Evolutionary conservation across 2,888 invertebrate genomes (phyloP).

Genomic region (Aspidiotus rigidus): DNA sequence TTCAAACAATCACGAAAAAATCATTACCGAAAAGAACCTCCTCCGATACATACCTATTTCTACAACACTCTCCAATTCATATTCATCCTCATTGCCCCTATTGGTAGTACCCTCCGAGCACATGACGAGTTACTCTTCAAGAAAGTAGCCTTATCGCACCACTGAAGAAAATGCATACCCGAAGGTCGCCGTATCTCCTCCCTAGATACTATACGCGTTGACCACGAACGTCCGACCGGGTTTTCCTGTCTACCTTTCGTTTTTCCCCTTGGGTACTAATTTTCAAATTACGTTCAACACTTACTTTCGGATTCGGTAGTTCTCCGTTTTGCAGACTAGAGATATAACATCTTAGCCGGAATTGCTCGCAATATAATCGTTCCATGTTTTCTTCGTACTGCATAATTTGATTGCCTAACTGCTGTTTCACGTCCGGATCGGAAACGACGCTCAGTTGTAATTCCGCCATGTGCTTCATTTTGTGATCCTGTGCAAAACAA

Average conservation of each 20-base stretch:
- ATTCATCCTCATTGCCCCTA: not conserved
- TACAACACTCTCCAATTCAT: not conserved
- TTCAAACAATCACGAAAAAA: too few relatives aligned
- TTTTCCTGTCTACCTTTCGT: too few relatives aligned
- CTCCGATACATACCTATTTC: not conserved
- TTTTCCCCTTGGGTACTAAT: not conserved
- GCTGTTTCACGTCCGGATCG: constrained; percentile 82
- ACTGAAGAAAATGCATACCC: too few relatives aligned
- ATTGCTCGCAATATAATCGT: constrained; percentile 91
- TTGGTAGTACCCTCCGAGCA: too few relatives aligned
- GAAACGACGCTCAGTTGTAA: constrained; percentile 92
- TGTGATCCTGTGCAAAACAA: constrained; percentile 69
- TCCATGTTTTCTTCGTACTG: constrained; percentile 97
- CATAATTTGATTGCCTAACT: constrained; percentile 84
- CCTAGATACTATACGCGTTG: too few relatives aligned
- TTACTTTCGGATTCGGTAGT: constrained; percentile 93
- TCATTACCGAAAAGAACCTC: too few relatives aligned
- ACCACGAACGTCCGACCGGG: too few relatives aligned
- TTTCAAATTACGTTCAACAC: constrained; percentile 36
- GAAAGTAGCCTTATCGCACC: not conserved
- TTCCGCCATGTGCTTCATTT: constrained; percentile 97
- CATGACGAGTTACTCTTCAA: not conserved
- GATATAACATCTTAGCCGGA: constrained; percentile 91
- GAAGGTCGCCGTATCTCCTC: too few relatives aligned
- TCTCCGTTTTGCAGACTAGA: constrained; percentile 92